These are phyloP conservation scores for Myripristis jacobus DNA, from an alignment of 2,797 vertebrate species.

Conservation along the genomic window DNA sequence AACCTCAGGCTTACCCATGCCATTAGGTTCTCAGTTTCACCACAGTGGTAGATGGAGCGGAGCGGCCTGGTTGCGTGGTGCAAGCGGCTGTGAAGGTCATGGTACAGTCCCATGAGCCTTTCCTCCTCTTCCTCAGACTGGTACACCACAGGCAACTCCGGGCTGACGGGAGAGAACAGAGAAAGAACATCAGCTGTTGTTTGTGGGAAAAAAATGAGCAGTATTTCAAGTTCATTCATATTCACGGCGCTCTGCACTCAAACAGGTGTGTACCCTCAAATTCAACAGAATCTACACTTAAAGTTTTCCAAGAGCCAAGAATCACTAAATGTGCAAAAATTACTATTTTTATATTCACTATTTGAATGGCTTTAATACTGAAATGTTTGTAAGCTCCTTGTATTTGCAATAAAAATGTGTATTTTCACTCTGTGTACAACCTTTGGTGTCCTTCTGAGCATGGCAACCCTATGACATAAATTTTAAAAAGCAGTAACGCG, in stretches of 20 bases:
- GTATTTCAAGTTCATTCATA: constrained; percentile 1
- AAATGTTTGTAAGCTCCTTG: neutral
- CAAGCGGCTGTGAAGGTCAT: constrained; percentile 93
- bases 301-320: no score
- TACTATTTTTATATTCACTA: neutral
- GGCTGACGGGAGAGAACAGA: constrained; percentile 77
- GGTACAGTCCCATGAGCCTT: constrained; percentile 92
- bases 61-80: constrained; percentile 94
- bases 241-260: neutral
- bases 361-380: neutral
- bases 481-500: neutral
- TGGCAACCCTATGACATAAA: neutral
- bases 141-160: constrained; percentile 90
- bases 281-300: neutral
- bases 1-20: constrained; percentile 88
- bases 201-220: neutral
- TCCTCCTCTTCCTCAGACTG: constrained; percentile 89
- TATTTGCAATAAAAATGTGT: neutral
- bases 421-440: neutral
- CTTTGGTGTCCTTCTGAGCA: neutral
- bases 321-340: no score
- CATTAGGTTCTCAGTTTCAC: constrained; percentile 91
- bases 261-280: neutral
- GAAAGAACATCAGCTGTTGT: neutral
- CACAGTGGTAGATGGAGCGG: constrained; percentile 91